These are phyloP conservation scores for Salvelinus fontinalis DNA, from an alignment of 2,113 vertebrate species.

Conservation along the genomic window DNA sequence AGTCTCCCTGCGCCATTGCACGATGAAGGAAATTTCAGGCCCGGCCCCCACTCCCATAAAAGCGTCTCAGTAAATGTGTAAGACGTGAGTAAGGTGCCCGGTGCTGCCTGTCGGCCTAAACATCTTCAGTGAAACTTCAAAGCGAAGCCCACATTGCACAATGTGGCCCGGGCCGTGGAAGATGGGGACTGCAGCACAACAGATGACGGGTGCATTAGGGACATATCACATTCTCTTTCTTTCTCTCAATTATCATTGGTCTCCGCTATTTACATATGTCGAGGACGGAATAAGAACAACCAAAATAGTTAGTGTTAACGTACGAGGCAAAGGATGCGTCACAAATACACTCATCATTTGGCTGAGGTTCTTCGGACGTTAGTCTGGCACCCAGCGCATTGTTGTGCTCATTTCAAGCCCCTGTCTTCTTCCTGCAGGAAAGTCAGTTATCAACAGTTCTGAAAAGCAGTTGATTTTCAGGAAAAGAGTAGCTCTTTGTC, in stretches of 20 bases:
- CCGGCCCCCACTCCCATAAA: constrained; percentile 37
- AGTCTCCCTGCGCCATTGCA: not conserved
- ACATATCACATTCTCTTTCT: constrained; percentile 16
- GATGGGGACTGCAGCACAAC: constrained; percentile 27
- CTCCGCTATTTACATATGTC: constrained; percentile 77
- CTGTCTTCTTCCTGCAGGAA: no score
- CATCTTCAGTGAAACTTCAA: constrained; percentile 49
- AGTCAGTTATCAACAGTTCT: no score
- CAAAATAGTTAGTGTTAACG: no score
- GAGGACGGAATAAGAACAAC: not conserved
- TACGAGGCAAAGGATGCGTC: no score
- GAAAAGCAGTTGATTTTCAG: no score
- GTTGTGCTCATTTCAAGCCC: no score
- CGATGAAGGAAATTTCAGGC: constrained; percentile 31
- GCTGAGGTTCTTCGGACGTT: no score
- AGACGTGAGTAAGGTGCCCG: constrained; percentile 43
- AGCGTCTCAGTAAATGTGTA: constrained; percentile 43
- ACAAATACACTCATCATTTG: no score
- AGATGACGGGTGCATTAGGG: constrained; percentile 51
- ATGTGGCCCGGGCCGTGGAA: not conserved
- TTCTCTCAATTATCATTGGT: not conserved
- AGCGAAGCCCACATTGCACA: constrained; percentile 32
- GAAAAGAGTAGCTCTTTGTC: no score
- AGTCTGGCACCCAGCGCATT: no score
- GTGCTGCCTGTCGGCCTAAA: constrained; percentile 33